These are phyloP conservation scores for Gracilinanus agilis DNA, from an alignment of 2,113 vertebrate genomes.

Conservation along the genomic window DNA sequence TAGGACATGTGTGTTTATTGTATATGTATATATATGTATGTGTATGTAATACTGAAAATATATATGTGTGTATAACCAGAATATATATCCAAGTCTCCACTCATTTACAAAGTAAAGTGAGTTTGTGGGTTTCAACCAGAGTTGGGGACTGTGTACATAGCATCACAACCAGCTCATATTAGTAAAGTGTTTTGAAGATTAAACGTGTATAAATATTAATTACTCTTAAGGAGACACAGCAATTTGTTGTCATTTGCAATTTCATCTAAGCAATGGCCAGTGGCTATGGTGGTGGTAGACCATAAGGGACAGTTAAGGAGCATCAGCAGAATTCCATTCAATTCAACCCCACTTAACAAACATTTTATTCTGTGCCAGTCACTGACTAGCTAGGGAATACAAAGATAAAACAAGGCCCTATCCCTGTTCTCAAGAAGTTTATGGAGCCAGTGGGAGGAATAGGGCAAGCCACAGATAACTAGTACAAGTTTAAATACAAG, in stretches of 20 bases:
- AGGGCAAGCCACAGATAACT: not conserved
- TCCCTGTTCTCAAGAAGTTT: not conserved
- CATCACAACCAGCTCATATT: not conserved
- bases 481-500: not conserved
- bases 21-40: too few species aligned
- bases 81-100: not conserved
- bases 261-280: not conserved
- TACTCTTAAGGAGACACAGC: slow-evolving; percentile 21
- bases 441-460: not conserved
- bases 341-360: not conserved
- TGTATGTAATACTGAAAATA: too few species aligned
- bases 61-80: not conserved
- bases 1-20: not conserved
- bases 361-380: not conserved
- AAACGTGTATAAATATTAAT: not conserved
- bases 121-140: not conserved
- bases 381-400: not conserved
- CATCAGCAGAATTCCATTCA: not conserved
- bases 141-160: not conserved
- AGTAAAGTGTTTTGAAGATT: not conserved
- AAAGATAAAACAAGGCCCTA: not conserved
- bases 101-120: slow-evolving; percentile 43
- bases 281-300: not conserved
- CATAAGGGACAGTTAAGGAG: not conserved
- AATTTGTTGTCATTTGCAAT: not conserved